Evolutionary conservation across 2,113 vertebrate species (phyloP), one percentile per base, ranked within the genome.

Genomic region (Peucedramus taeniatus): DNA sequence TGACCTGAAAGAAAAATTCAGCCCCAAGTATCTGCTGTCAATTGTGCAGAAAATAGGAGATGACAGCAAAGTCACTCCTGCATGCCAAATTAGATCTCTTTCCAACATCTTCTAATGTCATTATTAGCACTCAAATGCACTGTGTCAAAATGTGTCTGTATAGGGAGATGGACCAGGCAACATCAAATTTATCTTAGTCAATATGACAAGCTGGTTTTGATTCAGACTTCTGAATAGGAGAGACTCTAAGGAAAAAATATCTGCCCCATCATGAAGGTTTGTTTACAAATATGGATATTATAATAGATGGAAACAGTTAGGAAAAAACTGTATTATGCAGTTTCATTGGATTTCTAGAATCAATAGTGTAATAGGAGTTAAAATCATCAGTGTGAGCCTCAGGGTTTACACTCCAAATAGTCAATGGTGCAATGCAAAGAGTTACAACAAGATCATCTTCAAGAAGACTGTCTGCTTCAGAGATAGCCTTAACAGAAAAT

Each of bases 61-160:
- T 98, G 98, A 98, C 98, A 98, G 98, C 93, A 92, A 96, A 98
- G 98, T 97, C 97, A 96, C 97, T 98, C 97, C 97, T 98, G 98
- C 97, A 97, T 98, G 97, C 98, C 65, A 97, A 98, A 98, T 98
- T 97, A 98, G 97, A 98, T 98, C 98, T 97, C 96, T 97, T 97
- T 93, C 97, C 98, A 95, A 95, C 97, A 98, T 98, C 98, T 97
- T 98, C 97, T 98, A 98, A 98, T 98, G 98, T 98, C 98, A 98
- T 98, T 98, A 98, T 98, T 98, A 98, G 98, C 98, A 98, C 98
- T 98, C 98, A 98, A 97, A 98, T 97, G 97, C 98, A 97, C 97
- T 97, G 96, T 98, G 97, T 98, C 98, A 98, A 98, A 98, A 98
- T 96, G 97, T 96, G 96, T 97, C 97, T 97, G 96, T 94, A 93